Percentiles rank a stretch among this genome's conserved stretches.
Conservation (phyloP, 1,140 invertebrate species). For the Hirudo medicinalis region DNA sequence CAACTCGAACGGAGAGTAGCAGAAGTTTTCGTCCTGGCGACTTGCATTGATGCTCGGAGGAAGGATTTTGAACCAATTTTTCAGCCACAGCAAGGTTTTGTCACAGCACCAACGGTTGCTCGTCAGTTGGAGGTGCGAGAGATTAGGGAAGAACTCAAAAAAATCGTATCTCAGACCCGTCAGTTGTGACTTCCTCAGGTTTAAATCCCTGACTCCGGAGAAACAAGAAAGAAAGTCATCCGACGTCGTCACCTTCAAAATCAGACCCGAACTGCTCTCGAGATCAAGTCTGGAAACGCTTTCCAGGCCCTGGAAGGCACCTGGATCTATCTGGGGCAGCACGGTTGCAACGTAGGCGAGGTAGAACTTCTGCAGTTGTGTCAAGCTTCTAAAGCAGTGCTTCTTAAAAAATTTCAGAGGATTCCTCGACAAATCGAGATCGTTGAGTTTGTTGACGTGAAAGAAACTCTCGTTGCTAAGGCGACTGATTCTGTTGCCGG, state of each 20-base stretch:
- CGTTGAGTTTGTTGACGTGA: slow-evolving; percentile 35
- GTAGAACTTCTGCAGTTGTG: slow-evolving; percentile 51
- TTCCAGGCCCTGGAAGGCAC: not conserved
- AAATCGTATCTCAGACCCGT: slow-evolving; percentile 52
- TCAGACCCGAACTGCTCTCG: slow-evolving; percentile 56
- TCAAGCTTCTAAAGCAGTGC: slow-evolving; percentile 53
- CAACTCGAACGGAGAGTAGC: not conserved
- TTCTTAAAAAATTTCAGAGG: slow-evolving; percentile 53
- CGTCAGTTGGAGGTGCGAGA: slow-evolving; percentile 40
- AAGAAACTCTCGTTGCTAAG: slow-evolving; percentile 34
- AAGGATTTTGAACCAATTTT: slow-evolving; percentile 32
- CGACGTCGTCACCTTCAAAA: slow-evolving; percentile 49
- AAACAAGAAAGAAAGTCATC: slow-evolving; percentile 55
- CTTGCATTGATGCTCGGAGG: slow-evolving; percentile 7
- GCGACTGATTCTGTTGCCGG: slow-evolving; percentile 36
- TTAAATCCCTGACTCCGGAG: slow-evolving; percentile 46
- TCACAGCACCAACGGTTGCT: slow-evolving; percentile 42
- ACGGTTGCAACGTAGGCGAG: slow-evolving; percentile 53
- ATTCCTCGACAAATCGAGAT: slow-evolving; percentile 63
- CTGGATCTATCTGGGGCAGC: slow-evolving; percentile 36
- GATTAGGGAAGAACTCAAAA: slow-evolving; percentile 53
- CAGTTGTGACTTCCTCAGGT: slow-evolving; percentile 50
- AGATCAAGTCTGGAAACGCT: slow-evolving; percentile 49
- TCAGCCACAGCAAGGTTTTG: slow-evolving; percentile 31
- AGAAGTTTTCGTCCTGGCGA: not conserved